Evolutionary conservation across 2,888 invertebrate genomes (phyloP).

Genomic region (Brachynemurus nebulosus): DNA sequence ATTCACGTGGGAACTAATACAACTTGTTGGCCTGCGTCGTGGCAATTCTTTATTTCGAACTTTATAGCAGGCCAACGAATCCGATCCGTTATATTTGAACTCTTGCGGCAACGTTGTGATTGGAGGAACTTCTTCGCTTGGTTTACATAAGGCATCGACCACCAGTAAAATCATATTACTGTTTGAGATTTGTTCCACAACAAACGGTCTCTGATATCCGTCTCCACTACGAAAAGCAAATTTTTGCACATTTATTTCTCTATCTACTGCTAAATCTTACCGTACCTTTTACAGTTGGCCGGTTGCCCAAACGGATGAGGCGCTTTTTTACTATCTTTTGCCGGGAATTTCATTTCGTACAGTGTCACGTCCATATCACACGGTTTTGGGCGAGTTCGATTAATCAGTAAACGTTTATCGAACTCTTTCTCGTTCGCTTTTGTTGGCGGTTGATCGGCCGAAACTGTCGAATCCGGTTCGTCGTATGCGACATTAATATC

Average conservation of each 20-base stretch:
- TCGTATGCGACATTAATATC: slow-evolving; percentile 9
- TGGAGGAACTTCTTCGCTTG: slow-evolving; percentile 21
- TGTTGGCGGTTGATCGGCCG: slow-evolving; percentile 31
- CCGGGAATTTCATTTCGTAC: slow-evolving; percentile 16
- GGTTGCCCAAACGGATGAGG: slow-evolving; percentile 35
- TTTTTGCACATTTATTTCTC: not conserved
- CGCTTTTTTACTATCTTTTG: slow-evolving; percentile 29
- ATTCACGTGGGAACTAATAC: slow-evolving; percentile 61
- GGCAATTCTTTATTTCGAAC: slow-evolving; percentile 37
- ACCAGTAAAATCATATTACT: slow-evolving; percentile 69
- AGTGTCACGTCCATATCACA: slow-evolving; percentile 58
- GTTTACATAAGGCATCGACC: slow-evolving; percentile 47
- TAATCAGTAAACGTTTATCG: slow-evolving; percentile 52
- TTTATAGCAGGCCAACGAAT: slow-evolving; percentile 19
- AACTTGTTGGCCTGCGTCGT: slow-evolving; percentile 55
- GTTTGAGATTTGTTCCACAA: slow-evolving; percentile 56
- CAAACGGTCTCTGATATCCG: slow-evolving; percentile 42
- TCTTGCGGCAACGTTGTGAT: slow-evolving; percentile 26
- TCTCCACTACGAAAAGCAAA: not conserved
- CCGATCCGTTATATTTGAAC: slow-evolving; percentile 23
- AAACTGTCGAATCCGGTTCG: slow-evolving; percentile 2
- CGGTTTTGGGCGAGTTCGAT: slow-evolving; percentile 67
- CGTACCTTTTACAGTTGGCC: slow-evolving; percentile 29
- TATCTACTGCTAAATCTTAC: not conserved
- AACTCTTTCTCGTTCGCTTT: slow-evolving; percentile 37